Base-by-base conservation (phyloP, 2,113 vertebrate genomes). In the Stigmatopora nigra region DNA sequence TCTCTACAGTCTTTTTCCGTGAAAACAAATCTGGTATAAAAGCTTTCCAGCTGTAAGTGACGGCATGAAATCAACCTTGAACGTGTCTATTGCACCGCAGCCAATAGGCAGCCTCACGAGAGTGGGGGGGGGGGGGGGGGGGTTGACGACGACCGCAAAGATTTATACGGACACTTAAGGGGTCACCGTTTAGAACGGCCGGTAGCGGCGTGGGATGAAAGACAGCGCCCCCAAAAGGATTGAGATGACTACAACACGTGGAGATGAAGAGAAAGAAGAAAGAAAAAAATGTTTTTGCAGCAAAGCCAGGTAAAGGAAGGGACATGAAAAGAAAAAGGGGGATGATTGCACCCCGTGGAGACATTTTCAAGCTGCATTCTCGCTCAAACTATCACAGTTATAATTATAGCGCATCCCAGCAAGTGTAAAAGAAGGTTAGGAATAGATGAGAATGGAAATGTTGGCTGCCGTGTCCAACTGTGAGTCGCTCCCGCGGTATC, bases 91-190 rank as follows among this genome's bases (percentile, higher is more conserved):
- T 59, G 72, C 72, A 73, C 78, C 78, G 75, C 46, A 55, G 65
- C 69, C 63, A 53, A 72, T 12, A 36, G 70, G 68, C 46, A 36
- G 70, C 70, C 46, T 75, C 75, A 80, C 70, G 25, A 73, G 35
- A 67, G 35, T 31, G 41, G 65, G 70, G 48, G 49, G n/a, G n/a
- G n/a, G n/a, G n/a, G n/a, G n/a, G n/a, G n/a, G n/a, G n/a, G n/a
- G n/a, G n/a, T n/a, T 70, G 65, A 73, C 73, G 65, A 61, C 67
- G 45, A 66, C 62, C 61, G 51, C 22, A 64, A 64, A 79, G 76
- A 86, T 84, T 82, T 82, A 84, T 84, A 75, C 75, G 55, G 74
- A 75, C 76, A 69, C 78, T 75, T 68, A 79, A 31, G 73, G 76
- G 76, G 81, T 82, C 73, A 74, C 66, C 66, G 74, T 78, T 82